A percentile compares a stretch with the other conserved stretches of the same genome.
These are phyloP conservation scores for human (Homo sapiens) DNA, from an alignment of 2,113 vertebrate species.

Conservation along the genomic window GRCh38 chr1:17203501-17204000, in stretches of 20 bases:
- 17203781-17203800: too few species aligned
- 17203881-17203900: not conserved
- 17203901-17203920: not conserved
- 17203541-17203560: not conserved
- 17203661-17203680: not conserved
- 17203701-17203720: not conserved
- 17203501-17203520: not conserved
- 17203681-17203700: not conserved
- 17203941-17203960: not conserved
- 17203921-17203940: accelerated
- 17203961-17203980: accelerated
- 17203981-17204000: too few species aligned
- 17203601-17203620: not conserved
- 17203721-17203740: not conserved
- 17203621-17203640: not conserved
- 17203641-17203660: accelerated
- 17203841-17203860: accelerated
- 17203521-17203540: not conserved
- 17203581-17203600: not conserved
- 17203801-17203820: not conserved
- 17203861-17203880: not conserved
- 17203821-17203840: too few species aligned
- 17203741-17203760: accelerated
- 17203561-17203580: not conserved
- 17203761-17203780: not conserved